Evolutionary conservation across 2,797 vertebrate species (phyloP), one percentile per base, ranked within the genome.

Genomic region (Macrochelys suwanniensis): DNA sequence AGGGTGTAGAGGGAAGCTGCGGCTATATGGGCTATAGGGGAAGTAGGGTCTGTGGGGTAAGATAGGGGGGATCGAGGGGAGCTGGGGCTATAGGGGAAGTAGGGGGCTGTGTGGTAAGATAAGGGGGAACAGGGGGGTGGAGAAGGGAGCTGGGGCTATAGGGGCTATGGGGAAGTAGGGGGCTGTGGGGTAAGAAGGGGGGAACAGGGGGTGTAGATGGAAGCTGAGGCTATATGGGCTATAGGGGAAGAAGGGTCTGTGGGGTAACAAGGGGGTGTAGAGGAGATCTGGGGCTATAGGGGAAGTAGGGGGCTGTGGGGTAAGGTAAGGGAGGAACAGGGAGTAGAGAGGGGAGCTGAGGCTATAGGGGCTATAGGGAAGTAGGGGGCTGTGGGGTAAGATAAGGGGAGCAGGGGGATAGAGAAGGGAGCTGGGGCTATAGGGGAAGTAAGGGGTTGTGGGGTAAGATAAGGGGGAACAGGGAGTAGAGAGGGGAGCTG

Each of bases 321-420:
- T 2, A 4, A 2, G 37, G 11, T 10, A 11, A 37, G 33, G 28
- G 13, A 31, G 45, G 5, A 25, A 47, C 42, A 28, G 23, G 74
- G 25, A 10, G 19, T 68, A 5, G 2, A 42, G 68, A 11, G 68
- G 37, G 11, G 11, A 37, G 37, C 37, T 45, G 33, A 37, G 37
- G 37, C 37, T 74, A 45, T 11, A 26, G 42, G 85, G 17, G 11
- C 4, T 37, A 31, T 11, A 7, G 42, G 42, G 19, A 21, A n/a
- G 17, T 5, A 11, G 25, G n/a, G 9, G 21, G 9, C 28, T 42
- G 3, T 37, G 47, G 11, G 68, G 37, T 2, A 4, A 2, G 37
- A 23, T 10, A 11, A 37, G 33, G 28, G 33, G 47, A 5, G 19
- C 53, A 26, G 57, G 10, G 19, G 53, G 17, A n/a, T 16, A 2